Base-by-base conservation (phyloP, 2,113 vertebrate species). In the Gallinago paraguaiae region DNA sequence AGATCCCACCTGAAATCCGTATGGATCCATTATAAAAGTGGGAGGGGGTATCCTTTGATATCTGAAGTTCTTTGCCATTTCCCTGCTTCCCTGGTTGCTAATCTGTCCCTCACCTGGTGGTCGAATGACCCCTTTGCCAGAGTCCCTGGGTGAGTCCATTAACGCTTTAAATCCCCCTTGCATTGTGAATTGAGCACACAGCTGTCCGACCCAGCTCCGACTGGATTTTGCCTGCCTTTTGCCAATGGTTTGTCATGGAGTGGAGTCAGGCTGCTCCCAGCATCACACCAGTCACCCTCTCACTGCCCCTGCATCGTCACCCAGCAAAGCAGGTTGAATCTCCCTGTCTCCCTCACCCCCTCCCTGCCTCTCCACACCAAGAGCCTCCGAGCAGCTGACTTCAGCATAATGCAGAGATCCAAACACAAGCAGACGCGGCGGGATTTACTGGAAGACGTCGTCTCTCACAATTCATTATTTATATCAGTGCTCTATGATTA, bases 401-500 rank as follows among this genome's bases (percentile, higher is more conserved):
- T 85, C 25, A 82, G 94, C 95, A 94, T 64, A 97, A 95, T 91
- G 96, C 92, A 78, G 87, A 37, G 77, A 95, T 94, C 91, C 89
- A 93, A 94, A 90, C 51, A 60, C 22, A 56, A 67, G 67, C 95
- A 95, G 91, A 51, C 94, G 83, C 91, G 79, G 95, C 13, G 0
- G 89, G 95, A 67, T 90, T 97, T 97, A 96, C 96, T 95, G 96
- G 96, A 96, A 97, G 89, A 89, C 0, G 0, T 74, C 0, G 1
- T 82, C 92, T 96, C 86, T 92, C 74, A 65, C 46, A 76, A 96
- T 96, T 65, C 88, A 96, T 97, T 96, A 96, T 97, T 96, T 91
- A 96, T 95, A 92, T 43, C 79, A 67, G 46, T 50, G 61, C 71
- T 93, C 91, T 92, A 43, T 85, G 86, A 95, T 92, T 94, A 92